A percentile compares a stretch with the other conserved stretches of the same genome.
Evolutionary conservation across 2,888 invertebrate genomes (phyloP).

Genomic region (Zhuqinia jingwanae): DNA sequence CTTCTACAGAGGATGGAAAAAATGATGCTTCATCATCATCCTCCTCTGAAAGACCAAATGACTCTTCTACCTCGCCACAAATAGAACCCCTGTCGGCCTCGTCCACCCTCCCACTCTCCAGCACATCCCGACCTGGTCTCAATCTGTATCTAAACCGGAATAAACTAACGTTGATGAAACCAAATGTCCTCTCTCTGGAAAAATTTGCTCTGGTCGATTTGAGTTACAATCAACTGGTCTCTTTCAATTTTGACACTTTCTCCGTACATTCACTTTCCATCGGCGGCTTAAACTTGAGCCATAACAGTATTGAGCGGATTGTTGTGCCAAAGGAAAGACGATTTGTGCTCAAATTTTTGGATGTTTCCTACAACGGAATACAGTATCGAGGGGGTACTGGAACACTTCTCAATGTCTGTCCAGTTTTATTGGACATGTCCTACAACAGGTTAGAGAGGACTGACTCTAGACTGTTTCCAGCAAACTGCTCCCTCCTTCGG

Average conservation of each 20-base stretch:
- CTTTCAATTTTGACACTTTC: constrained; percentile 88
- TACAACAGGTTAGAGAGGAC: constrained; percentile 89
- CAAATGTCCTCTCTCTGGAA: constrained; percentile 87
- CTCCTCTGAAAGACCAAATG: constrained; percentile 7
- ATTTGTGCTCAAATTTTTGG: constrained; percentile 85
- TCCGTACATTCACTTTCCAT: too few relatives aligned
- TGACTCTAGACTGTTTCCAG: constrained; percentile 77
- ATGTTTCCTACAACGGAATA: constrained; percentile 88
- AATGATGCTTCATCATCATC: constrained; percentile 24
- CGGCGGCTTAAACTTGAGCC: constrained; percentile 89
- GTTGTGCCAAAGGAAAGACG: constrained; percentile 85
- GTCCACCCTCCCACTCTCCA: constrained; percentile 60
- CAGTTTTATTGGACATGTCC: constrained; percentile 91
- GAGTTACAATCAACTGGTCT: constrained; percentile 82
- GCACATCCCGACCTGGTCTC: constrained; percentile 72
- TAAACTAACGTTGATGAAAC: constrained; percentile 86
- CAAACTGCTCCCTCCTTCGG: constrained; percentile 77
- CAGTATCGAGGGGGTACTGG: constrained; percentile 66
- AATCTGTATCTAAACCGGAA: constrained; percentile 89
- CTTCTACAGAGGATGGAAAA: not conserved
- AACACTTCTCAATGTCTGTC: constrained; percentile 74
- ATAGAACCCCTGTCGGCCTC: constrained; percentile 38
- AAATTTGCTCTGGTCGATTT: constrained; percentile 78
- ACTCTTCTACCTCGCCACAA: constrained; percentile 83
- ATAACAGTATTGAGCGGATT: constrained; percentile 88